These are phyloP conservation scores for Penelope pileata DNA, from an alignment of 2,113 vertebrate genomes.

Conservation along the genomic window DNA sequence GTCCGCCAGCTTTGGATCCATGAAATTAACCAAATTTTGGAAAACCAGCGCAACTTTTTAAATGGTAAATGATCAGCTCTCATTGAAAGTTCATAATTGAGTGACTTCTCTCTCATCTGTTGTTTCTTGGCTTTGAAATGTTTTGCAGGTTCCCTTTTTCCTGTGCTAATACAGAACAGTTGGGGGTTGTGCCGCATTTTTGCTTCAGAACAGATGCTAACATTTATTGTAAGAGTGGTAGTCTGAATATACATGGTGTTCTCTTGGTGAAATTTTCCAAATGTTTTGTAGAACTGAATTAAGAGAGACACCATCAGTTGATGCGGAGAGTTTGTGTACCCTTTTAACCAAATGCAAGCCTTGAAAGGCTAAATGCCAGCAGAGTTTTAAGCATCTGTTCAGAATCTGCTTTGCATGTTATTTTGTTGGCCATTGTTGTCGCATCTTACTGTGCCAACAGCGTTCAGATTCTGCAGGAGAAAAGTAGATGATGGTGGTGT, in stretches of 20 bases:
- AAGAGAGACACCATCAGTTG: background rate
- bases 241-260: constrained; percentile 43
- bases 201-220: constrained; percentile 53
- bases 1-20: constrained; percentile 92
- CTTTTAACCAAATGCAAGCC: background rate
- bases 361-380: constrained; percentile 3
- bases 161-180: constrained; percentile 12
- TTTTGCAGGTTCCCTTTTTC: background rate
- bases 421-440: background rate
- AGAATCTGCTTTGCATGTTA: background rate
- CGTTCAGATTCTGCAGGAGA: background rate
- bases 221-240: constrained; percentile 20
- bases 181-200: background rate
- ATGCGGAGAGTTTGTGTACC: background rate
- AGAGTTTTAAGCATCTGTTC: background rate
- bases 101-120: background rate
- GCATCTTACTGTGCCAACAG: background rate
- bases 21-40: constrained; percentile 97
- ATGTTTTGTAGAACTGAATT: constrained; percentile 61
- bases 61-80: constrained; percentile 85
- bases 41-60: constrained; percentile 98
- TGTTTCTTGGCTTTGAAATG: constrained; percentile 20
- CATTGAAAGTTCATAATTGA: background rate
- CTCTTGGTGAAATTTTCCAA: constrained; percentile 51
- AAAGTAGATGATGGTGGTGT: background rate